Evolutionary conservation across 2,888 invertebrate species (phyloP), one percentile per base, ranked within the genome.

Genomic region (Leptinotarsa peninsularis): DNA sequence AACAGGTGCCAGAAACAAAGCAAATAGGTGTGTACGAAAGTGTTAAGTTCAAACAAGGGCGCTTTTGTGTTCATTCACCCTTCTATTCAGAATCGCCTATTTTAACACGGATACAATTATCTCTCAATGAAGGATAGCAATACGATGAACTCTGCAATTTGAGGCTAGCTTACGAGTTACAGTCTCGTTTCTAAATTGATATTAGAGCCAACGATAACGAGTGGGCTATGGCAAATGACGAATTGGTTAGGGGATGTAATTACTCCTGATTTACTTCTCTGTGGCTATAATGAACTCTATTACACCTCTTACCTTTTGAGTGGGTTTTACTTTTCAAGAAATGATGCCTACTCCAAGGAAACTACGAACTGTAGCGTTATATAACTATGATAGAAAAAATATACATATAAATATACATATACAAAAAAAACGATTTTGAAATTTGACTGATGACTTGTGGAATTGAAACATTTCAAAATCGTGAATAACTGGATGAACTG

Each of bases 21-120:
- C 63, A 63, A 63, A n/a, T 63, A 63, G 63, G 63, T 63, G 63
- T 63, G 7, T n/a, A 63, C 17, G 17, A 43, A 63, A 63, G 63
- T 63, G 43, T 63, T 33, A 33, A 63, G 63, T 43, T 43, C 43
- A 63, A 63, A 63, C 63, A 63, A 63, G 63, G n/a, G 33, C 27
- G 63, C 43, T 63, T 63, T 63, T 63, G 63, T 63, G 63, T 63
- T 63, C 63, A 63, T 63, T 63, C 63, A 33, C 63, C 63, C 63
- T 63, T 63, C 63, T 43, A 63, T 63, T 63, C n/a, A 13, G 63
- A 63, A 63, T 33, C 63, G 13, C n/a, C 63, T 43, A 43, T 63
- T 63, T 27, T 33, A 63, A 63, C n/a, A n/a, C 63, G 43, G 63
- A 63, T 43, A 43, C 63, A 63, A 63, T 63, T 63, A 63, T 63